Conservation (phyloP, 2,888 invertebrate genomes). For the Agrotis puta region DNA sequence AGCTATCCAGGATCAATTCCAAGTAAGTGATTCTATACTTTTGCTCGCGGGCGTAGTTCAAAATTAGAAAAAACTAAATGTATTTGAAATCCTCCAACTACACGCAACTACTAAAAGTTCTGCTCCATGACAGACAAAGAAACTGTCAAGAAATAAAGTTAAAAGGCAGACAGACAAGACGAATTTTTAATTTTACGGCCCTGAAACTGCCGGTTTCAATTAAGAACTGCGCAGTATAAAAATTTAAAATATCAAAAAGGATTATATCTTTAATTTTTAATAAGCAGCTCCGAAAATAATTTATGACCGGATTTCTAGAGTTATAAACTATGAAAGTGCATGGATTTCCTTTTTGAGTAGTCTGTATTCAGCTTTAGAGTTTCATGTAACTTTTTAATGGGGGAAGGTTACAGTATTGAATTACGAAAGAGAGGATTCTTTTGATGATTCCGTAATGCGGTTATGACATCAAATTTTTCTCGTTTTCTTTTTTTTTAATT, state of each 20-base stretch:
- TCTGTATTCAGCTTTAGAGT: constrained; percentile 28
- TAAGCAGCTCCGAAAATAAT: constrained; percentile 54
- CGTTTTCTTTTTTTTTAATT: not conserved
- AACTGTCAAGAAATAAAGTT: constrained; percentile 7
- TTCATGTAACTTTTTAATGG: constrained; percentile 55
- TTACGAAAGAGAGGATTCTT: constrained; percentile 43
- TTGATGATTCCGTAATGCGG: constrained; percentile 42
- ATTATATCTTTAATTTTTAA: constrained; percentile 53
- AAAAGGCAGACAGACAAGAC: constrained; percentile 21
- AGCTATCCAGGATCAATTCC: no score
- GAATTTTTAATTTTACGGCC: constrained; percentile 47
- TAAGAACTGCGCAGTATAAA: constrained; percentile 43
- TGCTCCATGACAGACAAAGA: constrained; percentile 19
- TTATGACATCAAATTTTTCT: constrained; percentile 8
- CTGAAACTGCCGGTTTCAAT: constrained; percentile 56
- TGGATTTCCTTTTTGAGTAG: constrained; percentile 43
- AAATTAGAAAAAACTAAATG: not conserved
- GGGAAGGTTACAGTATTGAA: constrained; percentile 34
- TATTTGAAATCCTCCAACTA: not conserved
- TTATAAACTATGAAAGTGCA: constrained; percentile 50
- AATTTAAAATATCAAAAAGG: constrained; percentile 53
- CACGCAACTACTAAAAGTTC: constrained; percentile 23
- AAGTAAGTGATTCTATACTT: no score
- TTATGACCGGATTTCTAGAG: constrained; percentile 57
- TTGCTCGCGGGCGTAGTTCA: no score